Evolutionary conservation across 2,888 invertebrate genomes (phyloP).

Genomic region (Embidobia sp.): DNA sequence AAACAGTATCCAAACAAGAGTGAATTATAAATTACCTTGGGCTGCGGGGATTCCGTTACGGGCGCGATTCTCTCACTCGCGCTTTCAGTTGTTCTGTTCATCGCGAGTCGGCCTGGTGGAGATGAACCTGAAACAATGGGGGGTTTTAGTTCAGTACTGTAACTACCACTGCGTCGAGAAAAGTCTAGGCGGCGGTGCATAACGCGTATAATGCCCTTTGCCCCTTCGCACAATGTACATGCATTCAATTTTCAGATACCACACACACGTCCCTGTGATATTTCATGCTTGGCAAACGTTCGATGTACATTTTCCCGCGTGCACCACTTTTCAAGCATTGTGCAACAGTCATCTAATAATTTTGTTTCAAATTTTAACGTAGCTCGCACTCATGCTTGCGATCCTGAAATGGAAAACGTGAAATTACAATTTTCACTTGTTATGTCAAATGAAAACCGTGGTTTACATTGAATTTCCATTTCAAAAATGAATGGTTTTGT

Average conservation of each 20-base stretch:
- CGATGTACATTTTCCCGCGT: constrained; percentile 16
- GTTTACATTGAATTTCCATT: too few species aligned
- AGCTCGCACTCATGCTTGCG: too few species aligned
- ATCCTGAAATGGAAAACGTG: too few species aligned
- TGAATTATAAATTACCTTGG: constrained; percentile 80
- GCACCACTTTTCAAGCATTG: neutral
- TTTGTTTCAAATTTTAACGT: too few species aligned
- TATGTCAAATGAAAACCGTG: too few species aligned
- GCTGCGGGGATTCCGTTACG: constrained; percentile 81
- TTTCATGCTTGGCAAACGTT: constrained; percentile 24
- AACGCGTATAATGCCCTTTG: constrained; percentile 45
- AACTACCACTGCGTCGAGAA: constrained; percentile 33
- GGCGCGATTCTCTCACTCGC: constrained; percentile 78
- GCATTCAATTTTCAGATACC: constrained; percentile 41
- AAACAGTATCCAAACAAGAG: constrained; percentile 57
- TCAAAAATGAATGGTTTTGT: too few species aligned
- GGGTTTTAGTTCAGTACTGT: constrained; percentile 26
- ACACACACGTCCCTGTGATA: constrained; percentile 34
- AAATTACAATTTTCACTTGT: too few species aligned
- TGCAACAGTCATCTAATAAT: too few species aligned
- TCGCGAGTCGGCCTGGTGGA: constrained; percentile 80
- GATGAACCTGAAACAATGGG: constrained; percentile 81
- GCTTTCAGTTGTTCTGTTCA: constrained; percentile 81
- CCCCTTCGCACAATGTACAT: constrained; percentile 34
- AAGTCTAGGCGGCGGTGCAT: constrained; percentile 21